Conservation (phyloP, 2,113 vertebrate species). For the Chloropsis cyanopogon region DNA sequence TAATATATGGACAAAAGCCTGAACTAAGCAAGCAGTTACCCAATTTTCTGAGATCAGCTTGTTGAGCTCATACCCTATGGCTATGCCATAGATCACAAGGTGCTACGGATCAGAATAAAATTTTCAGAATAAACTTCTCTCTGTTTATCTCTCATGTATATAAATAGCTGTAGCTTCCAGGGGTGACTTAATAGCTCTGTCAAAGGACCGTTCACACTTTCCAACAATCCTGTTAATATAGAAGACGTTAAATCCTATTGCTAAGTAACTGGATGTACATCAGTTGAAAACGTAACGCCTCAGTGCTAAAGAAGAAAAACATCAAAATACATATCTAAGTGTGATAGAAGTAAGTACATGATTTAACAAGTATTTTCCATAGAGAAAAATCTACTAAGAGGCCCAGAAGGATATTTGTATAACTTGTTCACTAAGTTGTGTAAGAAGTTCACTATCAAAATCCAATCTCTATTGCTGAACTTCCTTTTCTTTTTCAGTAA, state of each 20-base stretch:
- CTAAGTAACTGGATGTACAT: conserved; percentile 43
- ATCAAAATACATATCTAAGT: background rate
- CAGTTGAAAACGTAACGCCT: background rate
- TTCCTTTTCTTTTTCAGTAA: background rate
- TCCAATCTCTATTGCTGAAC: background rate
- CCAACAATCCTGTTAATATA: background rate
- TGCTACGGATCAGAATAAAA: background rate
- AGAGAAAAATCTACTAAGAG: background rate
- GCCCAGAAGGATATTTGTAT: background rate
- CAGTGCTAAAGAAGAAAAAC: background rate
- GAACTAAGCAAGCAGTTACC: background rate
- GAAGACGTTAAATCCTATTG: conserved; percentile 25
- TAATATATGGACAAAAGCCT: background rate
- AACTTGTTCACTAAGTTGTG: background rate
- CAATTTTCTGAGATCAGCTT: background rate
- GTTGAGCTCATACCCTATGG: background rate
- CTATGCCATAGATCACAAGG: background rate
- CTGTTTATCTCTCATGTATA: background rate
- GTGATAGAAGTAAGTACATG: background rate
- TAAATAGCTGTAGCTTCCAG: conserved; percentile 27
- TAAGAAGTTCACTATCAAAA: background rate
- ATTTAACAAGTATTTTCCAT: background rate
- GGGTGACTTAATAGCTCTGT: conserved; percentile 45
- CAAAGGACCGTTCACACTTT: conserved; percentile 5
- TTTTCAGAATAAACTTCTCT: conserved; percentile 6